Conservation (phyloP, 2,888 invertebrate species). For the Drosophila stalkeri region DNA sequence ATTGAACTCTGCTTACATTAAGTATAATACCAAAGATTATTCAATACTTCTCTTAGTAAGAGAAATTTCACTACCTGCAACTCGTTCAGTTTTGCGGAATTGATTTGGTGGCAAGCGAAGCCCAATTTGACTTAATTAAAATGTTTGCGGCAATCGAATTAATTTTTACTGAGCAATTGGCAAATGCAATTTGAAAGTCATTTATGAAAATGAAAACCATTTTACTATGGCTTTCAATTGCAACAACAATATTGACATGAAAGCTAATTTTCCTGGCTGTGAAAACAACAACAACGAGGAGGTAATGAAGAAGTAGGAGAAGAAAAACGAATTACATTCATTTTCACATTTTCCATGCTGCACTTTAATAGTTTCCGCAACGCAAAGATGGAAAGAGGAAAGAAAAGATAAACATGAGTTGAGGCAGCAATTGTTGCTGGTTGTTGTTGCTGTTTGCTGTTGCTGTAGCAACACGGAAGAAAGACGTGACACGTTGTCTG, state of each 20-base stretch:
- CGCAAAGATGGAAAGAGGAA: conserved; percentile 11
- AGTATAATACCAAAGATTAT: not conserved
- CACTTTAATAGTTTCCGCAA: conserved; percentile 73
- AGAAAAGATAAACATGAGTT: conserved; percentile 7
- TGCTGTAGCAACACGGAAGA: conserved; percentile 39
- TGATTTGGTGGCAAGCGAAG: not conserved
- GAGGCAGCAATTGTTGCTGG: conserved; percentile 17
- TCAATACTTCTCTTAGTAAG: not conserved
- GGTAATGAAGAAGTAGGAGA: conserved; percentile 17
- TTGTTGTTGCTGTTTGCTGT: conserved; percentile 18
- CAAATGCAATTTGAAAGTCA: conserved; percentile 30
- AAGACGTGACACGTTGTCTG: conserved; percentile 17
- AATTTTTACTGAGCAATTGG: conserved; percentile 13
- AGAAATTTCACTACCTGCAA: not conserved
- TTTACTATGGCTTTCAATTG: conserved; percentile 62
- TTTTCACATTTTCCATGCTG: conserved; percentile 76
- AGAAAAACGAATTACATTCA: conserved; percentile 63
- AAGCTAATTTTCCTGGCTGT: conserved; percentile 67
- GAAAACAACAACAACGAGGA: not conserved
- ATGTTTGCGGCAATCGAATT: conserved; percentile 8
- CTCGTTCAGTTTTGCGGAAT: not conserved
- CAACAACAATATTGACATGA: conserved; percentile 55
- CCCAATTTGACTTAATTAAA: conserved; percentile 18
- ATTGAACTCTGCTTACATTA: not conserved
- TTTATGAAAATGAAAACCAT: conserved; percentile 74